Evolutionary conservation across 2,113 vertebrate species (phyloP).

Genomic region (Catagonus wagneri): DNA sequence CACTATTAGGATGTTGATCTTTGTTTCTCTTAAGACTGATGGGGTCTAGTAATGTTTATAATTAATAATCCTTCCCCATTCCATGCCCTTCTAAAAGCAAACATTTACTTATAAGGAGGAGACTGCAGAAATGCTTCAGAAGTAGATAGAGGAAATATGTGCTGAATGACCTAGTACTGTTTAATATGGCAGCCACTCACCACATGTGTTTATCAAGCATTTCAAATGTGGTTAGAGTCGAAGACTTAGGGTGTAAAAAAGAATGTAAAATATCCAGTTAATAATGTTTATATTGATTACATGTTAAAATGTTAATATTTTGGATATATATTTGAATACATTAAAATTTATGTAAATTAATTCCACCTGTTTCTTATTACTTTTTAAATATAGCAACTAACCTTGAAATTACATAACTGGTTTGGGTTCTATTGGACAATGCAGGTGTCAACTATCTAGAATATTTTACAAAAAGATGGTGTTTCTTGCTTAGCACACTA

Average conservation of each 20-base stretch:
- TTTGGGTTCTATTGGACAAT: conserved; percentile 14
- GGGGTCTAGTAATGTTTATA: conserved; percentile 41
- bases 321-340: neutral
- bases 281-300: conserved; percentile 8
- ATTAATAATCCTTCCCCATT: neutral
- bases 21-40: neutral
- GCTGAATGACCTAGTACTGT: neutral
- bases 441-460: neutral
- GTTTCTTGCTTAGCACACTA: neutral
- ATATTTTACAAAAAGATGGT: conserved; percentile 14
- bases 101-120: neutral
- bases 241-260: conserved; percentile 26
- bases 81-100: neutral
- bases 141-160: neutral
- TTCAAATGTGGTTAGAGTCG: neutral
- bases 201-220: neutral
- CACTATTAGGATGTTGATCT: neutral
- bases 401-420: conserved; percentile 1
- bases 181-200: neutral
- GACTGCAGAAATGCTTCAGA: neutral
- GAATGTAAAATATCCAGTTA: conserved; percentile 3
- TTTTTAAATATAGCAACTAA: conserved; percentile 6
- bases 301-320: conserved; percentile 40
- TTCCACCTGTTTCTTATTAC: conserved; percentile 6
- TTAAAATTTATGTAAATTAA: conserved; percentile 17